Base-by-base conservation (phyloP, 92 coral and sea anemone species). In the Phenganax marumi region DNA sequence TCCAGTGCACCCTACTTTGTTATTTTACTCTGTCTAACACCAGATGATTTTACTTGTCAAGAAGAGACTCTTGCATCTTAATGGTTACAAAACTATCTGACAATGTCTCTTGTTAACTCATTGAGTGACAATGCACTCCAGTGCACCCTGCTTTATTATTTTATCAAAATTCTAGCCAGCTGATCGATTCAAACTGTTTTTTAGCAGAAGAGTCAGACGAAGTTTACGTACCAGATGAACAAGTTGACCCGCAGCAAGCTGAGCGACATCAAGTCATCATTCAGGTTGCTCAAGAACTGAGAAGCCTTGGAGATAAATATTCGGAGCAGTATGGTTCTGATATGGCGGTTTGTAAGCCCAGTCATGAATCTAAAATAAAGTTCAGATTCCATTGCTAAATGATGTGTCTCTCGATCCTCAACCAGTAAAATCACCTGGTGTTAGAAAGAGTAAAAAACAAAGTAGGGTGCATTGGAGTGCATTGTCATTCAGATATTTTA, bases 221-320 rank as follows among this genome's bases (percentile, higher is more conserved):
- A 50, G 83, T 78, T 1, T 78, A 52, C 55, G 17, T 66, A 22
- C 72, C 72, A 66, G 72, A 33, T 9, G 72, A 66, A 25, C 72
- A 25, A 63, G 43, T 1, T 49, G 66, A 8, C 39, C 54, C 39
- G 12, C 69, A 19, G 48, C 55, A 48, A 16, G 13, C 52, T n/a
- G 83, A 60, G 9, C 58, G 63, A 13, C 6, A 57, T n/a, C 47
- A 78, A 52, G 13, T 8, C 8, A 63, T 78, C 11, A 5, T 16
- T 62, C 17, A 78, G 50, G 58, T 78, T 7, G 83, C 83, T n/a
- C 65, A 50, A 8, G 60, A 47, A 19, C 55, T 78, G 14, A 23
- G 56, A 16, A 16, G 10, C 46, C 60, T 78, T 0, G 83, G 83
- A 16, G 83, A 78, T 63, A 14, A 11, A 49, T 78, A 78, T 46